phyloP scores from a whole-genome alignment of 2,888 invertebrate genomes.

The Sipha maydis region DNA sequence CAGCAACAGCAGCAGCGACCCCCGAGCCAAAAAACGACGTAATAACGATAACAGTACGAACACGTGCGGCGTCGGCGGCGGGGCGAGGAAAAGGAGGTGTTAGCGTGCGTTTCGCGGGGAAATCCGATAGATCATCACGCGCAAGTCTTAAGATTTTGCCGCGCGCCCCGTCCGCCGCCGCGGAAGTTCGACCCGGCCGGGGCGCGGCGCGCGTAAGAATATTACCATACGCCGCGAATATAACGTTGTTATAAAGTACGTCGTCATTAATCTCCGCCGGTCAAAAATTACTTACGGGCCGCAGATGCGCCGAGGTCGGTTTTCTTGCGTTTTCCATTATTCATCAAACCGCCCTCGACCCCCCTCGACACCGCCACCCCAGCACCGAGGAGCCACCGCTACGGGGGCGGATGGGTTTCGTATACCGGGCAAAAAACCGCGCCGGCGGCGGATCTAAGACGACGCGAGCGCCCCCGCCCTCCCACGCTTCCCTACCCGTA shows the following conservation, averaged over 20 bases:
- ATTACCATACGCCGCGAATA: background rate
- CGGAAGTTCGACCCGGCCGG: too few relatives aligned
- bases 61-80: background rate
- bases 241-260: background rate
- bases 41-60: background rate
- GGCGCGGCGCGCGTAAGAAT: background rate
- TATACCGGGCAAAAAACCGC: conserved; percentile 35
- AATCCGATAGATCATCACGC: conserved; percentile 49
- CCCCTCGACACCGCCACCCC: background rate
- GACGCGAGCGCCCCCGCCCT: conserved; percentile 5
- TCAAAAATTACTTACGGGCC: conserved; percentile 60
- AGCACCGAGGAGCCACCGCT: background rate
- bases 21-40: background rate
- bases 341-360: conserved; percentile 2
- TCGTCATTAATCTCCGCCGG: conserved; percentile 53
- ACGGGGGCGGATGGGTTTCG: background rate
- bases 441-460: conserved; percentile 45
- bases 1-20: background rate
- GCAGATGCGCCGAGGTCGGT: conserved; percentile 56
- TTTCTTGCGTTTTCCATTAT: conserved; percentile 62
- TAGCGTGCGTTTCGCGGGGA: background rate
- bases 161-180: too few relatives aligned
- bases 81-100: background rate
- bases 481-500: too few relatives aligned
- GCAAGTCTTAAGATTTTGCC: conserved; percentile 46